A percentile compares a stretch with the other conserved stretches of the same genome.
Conservation (phyloP, 2,797 vertebrate species). For the Scolopax bukidnonensis region DNA sequence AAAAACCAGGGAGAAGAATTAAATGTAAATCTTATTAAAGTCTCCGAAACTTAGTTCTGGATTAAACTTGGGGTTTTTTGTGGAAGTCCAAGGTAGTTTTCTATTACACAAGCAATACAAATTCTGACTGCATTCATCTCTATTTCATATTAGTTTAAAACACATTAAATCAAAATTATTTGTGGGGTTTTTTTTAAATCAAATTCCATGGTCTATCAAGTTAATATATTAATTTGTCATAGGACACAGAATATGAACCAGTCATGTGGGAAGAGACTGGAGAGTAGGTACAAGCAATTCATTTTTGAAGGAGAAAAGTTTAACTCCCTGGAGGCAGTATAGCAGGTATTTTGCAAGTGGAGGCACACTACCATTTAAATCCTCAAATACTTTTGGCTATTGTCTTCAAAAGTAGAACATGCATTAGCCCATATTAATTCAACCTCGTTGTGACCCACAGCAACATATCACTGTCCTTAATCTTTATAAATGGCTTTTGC, state of each 20-base stretch:
- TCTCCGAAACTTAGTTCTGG: not conserved
- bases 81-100: not conserved
- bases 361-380: constrained; percentile 41
- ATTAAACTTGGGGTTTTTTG: not conserved
- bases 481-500: constrained; percentile 74
- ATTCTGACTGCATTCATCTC: not conserved
- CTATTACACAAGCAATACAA: not conserved
- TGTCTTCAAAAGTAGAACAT: constrained; percentile 61
- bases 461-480: constrained; percentile 42
- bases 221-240: constrained; percentile 9
- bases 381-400: constrained; percentile 43
- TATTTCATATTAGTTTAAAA: not conserved
- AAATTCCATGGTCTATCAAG: not conserved
- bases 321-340: not conserved
- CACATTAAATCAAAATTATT: not conserved
- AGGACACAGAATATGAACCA: not conserved
- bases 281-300: not conserved
- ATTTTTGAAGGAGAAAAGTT: constrained; percentile 39
- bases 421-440: constrained; percentile 70
- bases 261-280: not conserved
- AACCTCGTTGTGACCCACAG: constrained; percentile 29
- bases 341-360: constrained; percentile 54
- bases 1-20: not conserved
- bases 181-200: not conserved
- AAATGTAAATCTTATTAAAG: not conserved